Evolutionary conservation across 1,140 invertebrate species (phyloP).

Genomic region (Phenacoccus solenopsis): DNA sequence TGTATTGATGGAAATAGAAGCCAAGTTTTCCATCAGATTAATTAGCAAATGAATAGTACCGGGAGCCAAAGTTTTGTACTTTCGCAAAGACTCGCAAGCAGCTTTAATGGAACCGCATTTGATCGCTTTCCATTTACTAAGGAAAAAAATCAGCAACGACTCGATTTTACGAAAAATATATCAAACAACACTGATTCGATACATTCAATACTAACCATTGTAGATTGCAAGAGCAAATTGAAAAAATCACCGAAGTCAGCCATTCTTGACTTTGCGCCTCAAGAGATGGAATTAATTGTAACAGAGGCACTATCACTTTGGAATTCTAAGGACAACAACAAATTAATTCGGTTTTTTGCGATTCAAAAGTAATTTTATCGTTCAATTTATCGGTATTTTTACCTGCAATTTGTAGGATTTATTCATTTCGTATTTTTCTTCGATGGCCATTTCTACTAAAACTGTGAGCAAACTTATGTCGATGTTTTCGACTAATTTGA

Average conservation of each 20-base stretch:
- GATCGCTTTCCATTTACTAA: slow-evolving; percentile 35
- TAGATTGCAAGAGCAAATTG: slow-evolving; percentile 21
- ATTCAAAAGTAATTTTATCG: not conserved
- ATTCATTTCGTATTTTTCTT: not conserved
- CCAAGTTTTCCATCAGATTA: slow-evolving; percentile 42
- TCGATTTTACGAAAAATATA: too few relatives aligned
- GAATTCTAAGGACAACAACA: slow-evolving; percentile 18
- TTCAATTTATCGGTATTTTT: not conserved
- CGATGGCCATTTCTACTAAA: not conserved
- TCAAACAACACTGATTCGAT: too few relatives aligned
- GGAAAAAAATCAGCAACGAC: slow-evolving; percentile 21
- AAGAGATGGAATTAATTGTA: slow-evolving; percentile 21
- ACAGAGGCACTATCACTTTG: slow-evolving; percentile 19
- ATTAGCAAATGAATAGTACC: slow-evolving; percentile 39
- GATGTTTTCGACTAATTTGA: not conserved
- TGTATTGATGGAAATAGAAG: slow-evolving; percentile 42
- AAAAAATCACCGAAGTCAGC: slow-evolving; percentile 22
- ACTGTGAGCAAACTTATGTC: not conserved
- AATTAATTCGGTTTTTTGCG: too few relatives aligned
- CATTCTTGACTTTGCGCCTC: slow-evolving; percentile 21
- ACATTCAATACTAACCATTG: slow-evolving; percentile 18
- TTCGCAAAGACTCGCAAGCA: slow-evolving; percentile 30
- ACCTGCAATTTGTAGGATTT: not conserved
- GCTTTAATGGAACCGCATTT: slow-evolving; percentile 34
- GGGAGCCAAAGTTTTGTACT: slow-evolving; percentile 22